These are phyloP conservation scores for Melanotaenia parkinsoni DNA, from an alignment of 2,797 vertebrate species.

Conservation along the genomic window DNA sequence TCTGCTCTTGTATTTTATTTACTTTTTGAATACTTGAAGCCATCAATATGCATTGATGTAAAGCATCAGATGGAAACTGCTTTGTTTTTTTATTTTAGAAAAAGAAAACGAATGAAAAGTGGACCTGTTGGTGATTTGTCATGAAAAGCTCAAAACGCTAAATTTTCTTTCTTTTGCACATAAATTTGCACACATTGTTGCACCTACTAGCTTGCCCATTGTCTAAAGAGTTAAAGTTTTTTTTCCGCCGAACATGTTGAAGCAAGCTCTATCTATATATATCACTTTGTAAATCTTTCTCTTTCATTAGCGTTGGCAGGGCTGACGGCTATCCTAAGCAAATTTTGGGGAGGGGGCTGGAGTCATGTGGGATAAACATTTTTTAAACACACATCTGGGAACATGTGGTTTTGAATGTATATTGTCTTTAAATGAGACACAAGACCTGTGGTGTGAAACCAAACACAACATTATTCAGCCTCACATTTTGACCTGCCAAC, in stretches of 20 bases:
- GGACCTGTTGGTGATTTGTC: neutral
- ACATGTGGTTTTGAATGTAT: conserved; percentile 65
- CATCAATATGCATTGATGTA: neutral
- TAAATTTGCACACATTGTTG: neutral
- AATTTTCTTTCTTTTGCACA: conserved; percentile 7
- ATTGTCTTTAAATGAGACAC: conserved; percentile 69
- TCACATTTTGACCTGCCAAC: conserved; percentile 62
- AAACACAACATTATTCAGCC: conserved; percentile 65
- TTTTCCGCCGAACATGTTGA: conserved; percentile 61
- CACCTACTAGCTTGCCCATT: conserved; percentile 38
- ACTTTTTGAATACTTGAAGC: neutral
- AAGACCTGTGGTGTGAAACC: conserved; percentile 62
- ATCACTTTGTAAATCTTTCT: conserved; percentile 54
- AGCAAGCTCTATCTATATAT: conserved; percentile 56
- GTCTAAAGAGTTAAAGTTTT: conserved; percentile 65
- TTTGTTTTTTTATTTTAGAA: neutral
- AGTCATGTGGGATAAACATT: conserved; percentile 72
- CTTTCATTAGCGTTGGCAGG: conserved; percentile 66
- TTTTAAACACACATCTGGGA: conserved; percentile 68
- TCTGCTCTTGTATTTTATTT: neutral
- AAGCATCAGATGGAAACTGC: neutral
- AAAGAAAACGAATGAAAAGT: neutral
- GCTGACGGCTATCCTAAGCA: conserved; percentile 51
- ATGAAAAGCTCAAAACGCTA: conserved; percentile 4
- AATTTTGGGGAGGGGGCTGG: conserved; percentile 54